Conservation (phyloP, 2,888 invertebrate species). For the Chalcosyrphus nemorum region DNA sequence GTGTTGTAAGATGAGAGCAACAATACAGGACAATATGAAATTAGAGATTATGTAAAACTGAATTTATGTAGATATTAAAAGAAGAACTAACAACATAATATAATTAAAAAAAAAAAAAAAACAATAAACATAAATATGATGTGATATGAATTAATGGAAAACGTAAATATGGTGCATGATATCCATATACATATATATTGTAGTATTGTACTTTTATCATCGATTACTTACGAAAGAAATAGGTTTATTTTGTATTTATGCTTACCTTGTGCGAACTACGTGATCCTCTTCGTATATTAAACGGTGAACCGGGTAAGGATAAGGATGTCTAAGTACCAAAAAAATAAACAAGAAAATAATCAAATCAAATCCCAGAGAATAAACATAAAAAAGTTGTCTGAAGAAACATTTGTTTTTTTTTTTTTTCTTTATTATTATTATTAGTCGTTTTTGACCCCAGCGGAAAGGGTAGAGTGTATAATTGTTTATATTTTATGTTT, state of each 20-base stretch:
- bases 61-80: slow-evolving; percentile 35
- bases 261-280: slow-evolving; percentile 91
- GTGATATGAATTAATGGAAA: slow-evolving; percentile 65
- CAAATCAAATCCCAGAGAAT: slow-evolving; percentile 70
- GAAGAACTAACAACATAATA: slow-evolving; percentile 38
- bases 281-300: slow-evolving; percentile 94
- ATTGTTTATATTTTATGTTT: slow-evolving; percentile 8
- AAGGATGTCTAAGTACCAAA: slow-evolving; percentile 90
- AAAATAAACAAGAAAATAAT: slow-evolving; percentile 73
- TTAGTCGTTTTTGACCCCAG: too few species aligned
- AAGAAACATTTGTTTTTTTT: slow-evolving; percentile 14
- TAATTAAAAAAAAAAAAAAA: slow-evolving; percentile 59
- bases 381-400: slow-evolving; percentile 66
- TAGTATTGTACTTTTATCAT: slow-evolving; percentile 38
- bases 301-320: slow-evolving; percentile 98
- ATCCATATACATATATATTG: slow-evolving; percentile 44
- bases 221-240: slow-evolving; percentile 49
- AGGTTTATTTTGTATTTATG: slow-evolving; percentile 43
- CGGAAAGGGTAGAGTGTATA: slow-evolving; percentile 12
- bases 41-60: slow-evolving; percentile 27
- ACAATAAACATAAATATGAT: slow-evolving; percentile 52
- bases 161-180: slow-evolving; percentile 71
- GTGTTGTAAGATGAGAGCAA: slow-evolving; percentile 68
- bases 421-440: slow-evolving; percentile 2
- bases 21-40: slow-evolving; percentile 60